These are phyloP conservation scores for Eretmocerus hayati DNA, from an alignment of 2,888 invertebrate genomes.

Conservation along the genomic window DNA sequence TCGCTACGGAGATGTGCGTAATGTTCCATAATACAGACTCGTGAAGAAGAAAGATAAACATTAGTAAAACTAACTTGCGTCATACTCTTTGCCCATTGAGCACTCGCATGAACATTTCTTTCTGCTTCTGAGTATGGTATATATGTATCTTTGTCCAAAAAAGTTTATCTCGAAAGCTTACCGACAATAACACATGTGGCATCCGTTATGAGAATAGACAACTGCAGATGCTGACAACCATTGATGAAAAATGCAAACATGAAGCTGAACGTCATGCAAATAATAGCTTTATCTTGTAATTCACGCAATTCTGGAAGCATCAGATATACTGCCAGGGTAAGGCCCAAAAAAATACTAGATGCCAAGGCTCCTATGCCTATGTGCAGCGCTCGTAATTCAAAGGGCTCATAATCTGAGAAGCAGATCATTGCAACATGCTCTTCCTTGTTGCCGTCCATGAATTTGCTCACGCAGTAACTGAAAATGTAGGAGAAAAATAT, in stretches of 20 bases:
- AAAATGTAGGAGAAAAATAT: slow-evolving; percentile 7
- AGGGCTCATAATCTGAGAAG: slow-evolving; percentile 26
- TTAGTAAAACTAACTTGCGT: too few species aligned
- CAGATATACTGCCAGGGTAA: slow-evolving; percentile 56
- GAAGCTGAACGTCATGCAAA: slow-evolving; percentile 56
- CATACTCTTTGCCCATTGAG: too few species aligned
- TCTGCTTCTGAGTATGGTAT: too few species aligned
- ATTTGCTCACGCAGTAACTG: slow-evolving; percentile 40
- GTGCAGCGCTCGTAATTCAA: slow-evolving; percentile 25
- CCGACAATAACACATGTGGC: slow-evolving; percentile 9
- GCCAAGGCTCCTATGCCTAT: slow-evolving; percentile 40
- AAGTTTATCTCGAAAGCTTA: too few species aligned
- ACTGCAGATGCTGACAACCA: slow-evolving; percentile 46
- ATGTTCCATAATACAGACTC: too few species aligned
- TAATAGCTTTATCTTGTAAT: slow-evolving; percentile 60
- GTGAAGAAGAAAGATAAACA: too few species aligned
- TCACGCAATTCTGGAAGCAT: slow-evolving; percentile 57
- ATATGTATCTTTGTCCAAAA: too few species aligned
- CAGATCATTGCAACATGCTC: slow-evolving; percentile 39
- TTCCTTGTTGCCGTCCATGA: slow-evolving; percentile 14
- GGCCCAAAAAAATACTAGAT: slow-evolving; percentile 55
- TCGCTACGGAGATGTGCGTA: too few species aligned
- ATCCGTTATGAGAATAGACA: too few species aligned
- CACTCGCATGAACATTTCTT: too few species aligned
- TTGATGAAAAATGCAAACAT: slow-evolving; percentile 54